Evolutionary conservation across 2,888 invertebrate species (phyloP).

Genomic region (Nectonema munidae): DNA sequence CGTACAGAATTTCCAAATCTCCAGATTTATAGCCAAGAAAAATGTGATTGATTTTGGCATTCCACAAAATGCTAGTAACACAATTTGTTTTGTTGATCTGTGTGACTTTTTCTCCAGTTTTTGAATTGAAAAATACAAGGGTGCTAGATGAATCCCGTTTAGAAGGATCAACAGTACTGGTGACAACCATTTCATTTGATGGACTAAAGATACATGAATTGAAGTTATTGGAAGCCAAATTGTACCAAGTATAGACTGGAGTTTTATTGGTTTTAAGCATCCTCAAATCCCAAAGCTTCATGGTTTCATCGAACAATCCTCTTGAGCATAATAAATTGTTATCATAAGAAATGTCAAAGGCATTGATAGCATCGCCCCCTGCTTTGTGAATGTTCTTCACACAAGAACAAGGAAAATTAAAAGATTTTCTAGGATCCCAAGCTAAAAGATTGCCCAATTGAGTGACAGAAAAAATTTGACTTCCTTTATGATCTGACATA

Average conservation of each 20-base stretch:
- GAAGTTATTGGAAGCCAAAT: too few species aligned
- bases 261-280: constrained; percentile 38
- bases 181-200: too few species aligned
- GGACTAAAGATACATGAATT: too few species aligned
- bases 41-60: constrained; percentile 81
- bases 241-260: too few species aligned
- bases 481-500: too few species aligned
- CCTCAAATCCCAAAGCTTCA: constrained; percentile 73
- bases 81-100: too few species aligned
- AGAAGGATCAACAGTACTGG: too few species aligned
- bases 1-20: constrained; percentile 54
- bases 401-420: not conserved
- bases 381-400: not conserved
- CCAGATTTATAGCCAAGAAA: constrained; percentile 70
- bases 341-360: constrained; percentile 54
- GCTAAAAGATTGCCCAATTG: too few species aligned
- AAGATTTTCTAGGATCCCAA: not conserved
- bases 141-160: too few species aligned
- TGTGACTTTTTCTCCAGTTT: too few species aligned
- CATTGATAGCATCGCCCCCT: constrained; percentile 24
- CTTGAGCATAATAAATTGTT: constrained; percentile 42
- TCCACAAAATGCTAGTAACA: constrained; percentile 63
- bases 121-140: too few species aligned
- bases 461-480: too few species aligned
- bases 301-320: constrained; percentile 44